These are phyloP conservation scores for Lanius ludovicianus DNA, from an alignment of 2,113 vertebrate species.

Conservation along the genomic window DNA sequence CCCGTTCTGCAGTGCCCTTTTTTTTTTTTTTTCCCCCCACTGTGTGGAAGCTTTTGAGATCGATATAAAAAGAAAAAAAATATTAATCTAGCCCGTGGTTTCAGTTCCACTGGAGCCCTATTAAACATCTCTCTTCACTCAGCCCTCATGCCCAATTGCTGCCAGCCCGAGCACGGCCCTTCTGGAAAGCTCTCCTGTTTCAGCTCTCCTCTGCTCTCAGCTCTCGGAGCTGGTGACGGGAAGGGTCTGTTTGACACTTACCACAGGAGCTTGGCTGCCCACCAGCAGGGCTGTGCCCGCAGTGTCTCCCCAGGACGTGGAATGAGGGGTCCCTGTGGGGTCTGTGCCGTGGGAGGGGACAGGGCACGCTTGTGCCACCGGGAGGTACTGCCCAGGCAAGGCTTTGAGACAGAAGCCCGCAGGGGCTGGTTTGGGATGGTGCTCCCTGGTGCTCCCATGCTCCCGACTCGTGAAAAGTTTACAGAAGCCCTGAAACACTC, in stretches of 20 bases:
- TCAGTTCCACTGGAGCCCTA: neutral
- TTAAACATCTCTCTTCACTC: neutral
- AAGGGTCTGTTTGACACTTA: neutral
- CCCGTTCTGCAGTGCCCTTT: neutral
- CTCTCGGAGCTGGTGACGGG: neutral
- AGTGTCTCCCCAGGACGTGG: fast-evolving
- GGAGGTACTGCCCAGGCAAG: fast-evolving
- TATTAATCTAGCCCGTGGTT: neutral
- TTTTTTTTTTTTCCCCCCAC: neutral
- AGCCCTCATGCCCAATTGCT: neutral
- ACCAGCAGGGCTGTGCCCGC: neutral
- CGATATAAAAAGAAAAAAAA: conserved; percentile 23
- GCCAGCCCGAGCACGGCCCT: neutral
- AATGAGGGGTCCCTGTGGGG: fast-evolving
- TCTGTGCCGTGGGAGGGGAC: fast-evolving
- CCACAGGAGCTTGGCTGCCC: fast-evolving
- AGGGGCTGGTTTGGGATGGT: neutral
- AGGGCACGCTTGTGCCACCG: fast-evolving
- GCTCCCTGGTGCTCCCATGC: neutral
- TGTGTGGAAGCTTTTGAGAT: conserved; percentile 13
- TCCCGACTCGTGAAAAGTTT: neutral
- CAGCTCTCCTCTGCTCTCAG: neutral
- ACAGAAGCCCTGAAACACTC: neutral
- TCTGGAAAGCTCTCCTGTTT: neutral
- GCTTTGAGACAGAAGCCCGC: neutral